These are phyloP conservation scores for Gadus chalcogrammus DNA, from an alignment of 2,113 vertebrate species.

Conservation along the genomic window DNA sequence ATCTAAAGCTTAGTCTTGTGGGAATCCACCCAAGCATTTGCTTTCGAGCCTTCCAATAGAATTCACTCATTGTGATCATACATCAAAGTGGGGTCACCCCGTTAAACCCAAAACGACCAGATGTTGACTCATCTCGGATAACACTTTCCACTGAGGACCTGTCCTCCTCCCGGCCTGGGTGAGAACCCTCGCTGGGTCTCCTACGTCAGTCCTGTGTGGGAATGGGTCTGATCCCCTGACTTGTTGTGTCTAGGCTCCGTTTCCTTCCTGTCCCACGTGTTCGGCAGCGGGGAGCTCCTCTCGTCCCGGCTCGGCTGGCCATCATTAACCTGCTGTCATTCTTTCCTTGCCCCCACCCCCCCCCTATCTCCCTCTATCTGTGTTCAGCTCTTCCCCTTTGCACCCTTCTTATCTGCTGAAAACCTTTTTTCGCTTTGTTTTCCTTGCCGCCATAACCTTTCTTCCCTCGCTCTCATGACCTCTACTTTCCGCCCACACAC, in stretches of 20 bases:
- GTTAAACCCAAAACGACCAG: too few relatives aligned
- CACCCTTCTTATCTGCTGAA: too few relatives aligned
- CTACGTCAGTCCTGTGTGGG: slow-evolving; percentile 36
- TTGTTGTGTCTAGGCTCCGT: slow-evolving; percentile 42
- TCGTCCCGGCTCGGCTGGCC: slow-evolving; percentile 1
- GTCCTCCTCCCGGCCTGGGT: neutral
- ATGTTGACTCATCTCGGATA: too few relatives aligned
- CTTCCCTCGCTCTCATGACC: too few relatives aligned
- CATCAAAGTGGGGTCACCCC: too few relatives aligned
- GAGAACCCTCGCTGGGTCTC: slow-evolving; percentile 17
- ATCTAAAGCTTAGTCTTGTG: too few relatives aligned
- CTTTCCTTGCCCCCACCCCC: slow-evolving; percentile 1
- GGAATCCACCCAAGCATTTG: too few relatives aligned
- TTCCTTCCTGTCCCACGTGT: slow-evolving; percentile 61
- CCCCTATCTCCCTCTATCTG: neutral
- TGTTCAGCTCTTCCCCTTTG: neutral
- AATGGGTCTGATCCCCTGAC: slow-evolving; percentile 29
- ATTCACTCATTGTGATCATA: too few relatives aligned
- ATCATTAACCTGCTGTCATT: neutral
- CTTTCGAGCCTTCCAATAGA: too few relatives aligned
- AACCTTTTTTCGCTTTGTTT: too few relatives aligned
- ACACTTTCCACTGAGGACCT: neutral
- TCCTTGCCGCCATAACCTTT: too few relatives aligned
- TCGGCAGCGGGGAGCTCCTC: slow-evolving; percentile 36
- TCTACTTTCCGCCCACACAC: too few relatives aligned